phyloP scores from a whole-genome alignment of 2,888 invertebrate genomes.

The Fabriciana adippe region DNA sequence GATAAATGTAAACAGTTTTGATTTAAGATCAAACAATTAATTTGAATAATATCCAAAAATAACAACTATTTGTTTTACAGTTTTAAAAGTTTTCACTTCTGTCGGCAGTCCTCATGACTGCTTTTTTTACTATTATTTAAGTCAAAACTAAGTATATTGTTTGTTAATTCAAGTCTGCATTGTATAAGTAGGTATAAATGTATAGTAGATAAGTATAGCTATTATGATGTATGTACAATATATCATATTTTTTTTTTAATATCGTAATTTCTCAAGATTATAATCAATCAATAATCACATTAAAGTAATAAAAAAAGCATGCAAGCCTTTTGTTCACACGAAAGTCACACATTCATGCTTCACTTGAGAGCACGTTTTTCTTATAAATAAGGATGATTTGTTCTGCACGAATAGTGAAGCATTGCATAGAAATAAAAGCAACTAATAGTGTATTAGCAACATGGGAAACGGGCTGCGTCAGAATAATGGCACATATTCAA shows the following conservation, averaged over 20 bases:
- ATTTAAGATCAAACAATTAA: too few species aligned
- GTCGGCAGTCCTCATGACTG: too few species aligned
- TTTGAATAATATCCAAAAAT: too few species aligned
- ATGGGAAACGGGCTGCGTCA: slow-evolving; percentile 1
- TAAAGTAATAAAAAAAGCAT: slow-evolving; percentile 1
- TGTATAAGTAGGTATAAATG: too few species aligned
- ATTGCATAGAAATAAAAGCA: slow-evolving; percentile 24
- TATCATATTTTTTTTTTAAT: too few species aligned
- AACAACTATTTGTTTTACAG: too few species aligned
- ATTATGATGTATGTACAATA: too few species aligned
- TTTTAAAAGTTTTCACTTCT: too few species aligned
- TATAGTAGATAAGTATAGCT: too few species aligned
- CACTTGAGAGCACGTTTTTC: slow-evolving; percentile 48
- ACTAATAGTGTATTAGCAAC: slow-evolving; percentile 17
- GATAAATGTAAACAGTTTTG: too few species aligned
- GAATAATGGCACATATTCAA: background rate
- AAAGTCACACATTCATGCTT: slow-evolving; percentile 46
- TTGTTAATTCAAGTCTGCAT: background rate
- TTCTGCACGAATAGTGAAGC: slow-evolving; percentile 51
- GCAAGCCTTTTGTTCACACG: slow-evolving; percentile 16
- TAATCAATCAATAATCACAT: too few species aligned
- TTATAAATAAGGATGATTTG: slow-evolving; percentile 52
- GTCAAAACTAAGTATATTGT: background rate
- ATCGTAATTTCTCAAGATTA: too few species aligned
- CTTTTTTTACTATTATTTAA: background rate